A percentile compares a stretch with the other conserved stretches of the same genome.
These are phyloP conservation scores for Scaptodrosophila lebanonensis DNA, from an alignment of 1,140 invertebrate genomes.

Conservation along the genomic window DNA sequence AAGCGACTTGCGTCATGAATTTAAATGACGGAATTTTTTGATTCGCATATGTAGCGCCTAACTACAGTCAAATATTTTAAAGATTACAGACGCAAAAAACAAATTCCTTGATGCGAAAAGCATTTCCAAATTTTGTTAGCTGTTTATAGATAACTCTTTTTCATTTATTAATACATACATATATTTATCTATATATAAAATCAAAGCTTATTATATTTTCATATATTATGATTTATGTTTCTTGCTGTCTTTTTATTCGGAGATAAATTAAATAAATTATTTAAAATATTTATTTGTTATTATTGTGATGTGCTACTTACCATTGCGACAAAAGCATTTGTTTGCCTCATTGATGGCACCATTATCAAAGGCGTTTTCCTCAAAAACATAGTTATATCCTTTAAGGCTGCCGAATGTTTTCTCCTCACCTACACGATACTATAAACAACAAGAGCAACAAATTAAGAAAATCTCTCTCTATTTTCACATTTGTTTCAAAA, in stretches of 20 bases:
- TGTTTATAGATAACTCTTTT: too few relatives aligned
- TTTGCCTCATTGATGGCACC: constrained; percentile 84
- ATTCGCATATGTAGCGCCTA: too few relatives aligned
- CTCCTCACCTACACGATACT: constrained; percentile 82
- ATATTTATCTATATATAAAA: too few relatives aligned
- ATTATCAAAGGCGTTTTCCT: constrained; percentile 86
- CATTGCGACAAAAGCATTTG: constrained; percentile 86
- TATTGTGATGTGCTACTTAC: constrained; percentile 59
- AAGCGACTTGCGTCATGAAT: too few relatives aligned
- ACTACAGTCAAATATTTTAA: too few relatives aligned
- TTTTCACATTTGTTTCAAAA: background rate
- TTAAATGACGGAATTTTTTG: too few relatives aligned
- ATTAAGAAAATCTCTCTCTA: background rate
- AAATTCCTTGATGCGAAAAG: too few relatives aligned
- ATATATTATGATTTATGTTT: background rate
- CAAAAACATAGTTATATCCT: constrained; percentile 84
- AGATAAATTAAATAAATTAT: background rate
- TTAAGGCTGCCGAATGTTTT: constrained; percentile 79
- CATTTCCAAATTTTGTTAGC: too few relatives aligned
- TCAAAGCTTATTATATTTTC: too few relatives aligned
- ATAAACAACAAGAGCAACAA: constrained; percentile 39
- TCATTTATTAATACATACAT: too few relatives aligned
- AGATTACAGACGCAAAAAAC: too few relatives aligned
- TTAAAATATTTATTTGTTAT: background rate
- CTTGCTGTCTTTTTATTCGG: background rate